Percentiles rank a stretch among this genome's conserved stretches.
Conservation (phyloP, 1,140 invertebrate genomes). For the Archegozetes longisetosus region DNA sequence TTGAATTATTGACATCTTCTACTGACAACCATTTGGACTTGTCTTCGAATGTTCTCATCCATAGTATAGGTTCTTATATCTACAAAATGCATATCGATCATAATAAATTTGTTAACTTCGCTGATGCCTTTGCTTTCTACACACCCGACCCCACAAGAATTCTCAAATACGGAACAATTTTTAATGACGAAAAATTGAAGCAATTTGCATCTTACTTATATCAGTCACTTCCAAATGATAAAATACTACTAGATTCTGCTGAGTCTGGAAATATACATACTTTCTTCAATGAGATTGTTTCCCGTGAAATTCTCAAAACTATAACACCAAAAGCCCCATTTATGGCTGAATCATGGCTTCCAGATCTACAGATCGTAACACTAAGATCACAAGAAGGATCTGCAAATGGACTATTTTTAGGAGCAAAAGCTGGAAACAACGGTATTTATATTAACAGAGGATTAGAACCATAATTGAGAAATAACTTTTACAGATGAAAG, state of each 20-base stretch:
- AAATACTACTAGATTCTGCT: not conserved
- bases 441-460: not conserved
- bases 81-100: slow-evolving; percentile 12
- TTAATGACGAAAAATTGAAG: slow-evolving; percentile 10
- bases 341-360: not conserved
- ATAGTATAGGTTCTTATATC: slow-evolving; percentile 8
- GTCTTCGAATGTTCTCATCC: not conserved
- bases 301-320: not conserved
- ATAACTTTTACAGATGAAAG: slow-evolving; percentile 1
- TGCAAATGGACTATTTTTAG: not conserved
- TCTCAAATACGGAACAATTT: slow-evolving; percentile 9
- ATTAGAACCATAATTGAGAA: too few species aligned
- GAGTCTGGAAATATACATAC: too few species aligned
- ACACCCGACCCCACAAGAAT: not conserved
- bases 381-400: not conserved
- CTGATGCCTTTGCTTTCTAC: not conserved
- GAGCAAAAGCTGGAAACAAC: slow-evolving; percentile 5
- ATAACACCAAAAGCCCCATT: not conserved
- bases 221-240: not conserved
- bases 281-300: not conserved
- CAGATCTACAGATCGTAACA: not conserved
- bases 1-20: not conserved
- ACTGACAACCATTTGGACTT: not conserved
- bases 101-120: slow-evolving; percentile 13
- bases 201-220: slow-evolving; percentile 8